phyloP scores from a whole-genome alignment of 2,113 vertebrate genomes.

The Motacilla tschutschensis region DNA sequence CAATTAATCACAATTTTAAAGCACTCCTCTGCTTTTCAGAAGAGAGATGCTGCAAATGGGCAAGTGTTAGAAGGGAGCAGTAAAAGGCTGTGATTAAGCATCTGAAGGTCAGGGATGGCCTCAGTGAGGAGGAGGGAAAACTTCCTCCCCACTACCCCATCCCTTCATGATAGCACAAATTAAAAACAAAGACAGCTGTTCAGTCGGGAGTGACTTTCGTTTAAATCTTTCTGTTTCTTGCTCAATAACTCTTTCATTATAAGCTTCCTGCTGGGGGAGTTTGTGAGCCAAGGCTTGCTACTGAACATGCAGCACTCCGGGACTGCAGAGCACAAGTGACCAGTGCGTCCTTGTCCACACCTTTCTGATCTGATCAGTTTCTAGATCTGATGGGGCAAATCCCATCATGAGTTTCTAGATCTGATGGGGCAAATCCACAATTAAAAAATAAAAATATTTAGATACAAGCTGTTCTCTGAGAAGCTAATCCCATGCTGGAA shows the following conservation, averaged over 20 bases:
- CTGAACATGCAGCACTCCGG: not conserved
- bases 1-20: not conserved
- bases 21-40: not conserved
- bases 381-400: not conserved
- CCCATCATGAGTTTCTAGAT: not conserved
- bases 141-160: not conserved
- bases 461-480: not conserved
- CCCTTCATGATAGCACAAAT: constrained; percentile 17
- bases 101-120: constrained; percentile 33
- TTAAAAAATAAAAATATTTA: not conserved
- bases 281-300: constrained; percentile 33
- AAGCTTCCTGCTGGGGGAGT: constrained; percentile 47
- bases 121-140: not conserved
- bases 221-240: constrained; percentile 45
- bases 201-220: not conserved
- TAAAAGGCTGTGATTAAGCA: constrained; percentile 19
- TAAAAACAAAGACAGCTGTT: constrained; percentile 63
- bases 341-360: not conserved
- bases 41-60: not conserved
- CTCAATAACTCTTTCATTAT: constrained; percentile 56
- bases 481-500: not conserved
- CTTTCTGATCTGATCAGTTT: not conserved
- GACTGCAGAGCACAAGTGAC: not conserved
- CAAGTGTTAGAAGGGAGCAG: not conserved
- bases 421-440: not conserved